Conservation (phyloP, 2,888 invertebrate species). For the Noctua comes region DNA sequence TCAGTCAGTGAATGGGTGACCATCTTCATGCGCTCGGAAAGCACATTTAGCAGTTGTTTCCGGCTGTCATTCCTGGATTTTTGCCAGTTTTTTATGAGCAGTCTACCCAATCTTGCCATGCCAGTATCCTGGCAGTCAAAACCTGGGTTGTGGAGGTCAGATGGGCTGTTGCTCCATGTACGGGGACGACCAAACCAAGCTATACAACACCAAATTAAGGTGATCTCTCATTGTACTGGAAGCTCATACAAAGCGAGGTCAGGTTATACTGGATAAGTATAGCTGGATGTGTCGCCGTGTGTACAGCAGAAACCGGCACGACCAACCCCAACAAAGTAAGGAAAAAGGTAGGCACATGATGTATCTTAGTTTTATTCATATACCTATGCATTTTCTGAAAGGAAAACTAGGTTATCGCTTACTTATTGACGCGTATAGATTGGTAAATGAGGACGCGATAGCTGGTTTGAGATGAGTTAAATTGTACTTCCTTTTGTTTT, state of each 20-base stretch:
- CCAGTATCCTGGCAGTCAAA: background rate
- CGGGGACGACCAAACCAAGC: no score
- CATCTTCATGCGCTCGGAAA: background rate
- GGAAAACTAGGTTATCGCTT: constrained; percentile 50
- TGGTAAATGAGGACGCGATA: constrained; percentile 22
- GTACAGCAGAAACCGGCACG: background rate
- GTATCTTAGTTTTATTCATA: background rate
- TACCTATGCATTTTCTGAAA: background rate
- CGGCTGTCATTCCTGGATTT: background rate
- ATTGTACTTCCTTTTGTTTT: background rate
- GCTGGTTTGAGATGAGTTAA: constrained; percentile 6
- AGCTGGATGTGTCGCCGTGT: no score
- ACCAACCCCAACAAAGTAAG: background rate
- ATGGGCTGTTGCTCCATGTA: background rate
- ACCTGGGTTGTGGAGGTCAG: background rate
- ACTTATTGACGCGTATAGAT: constrained; percentile 35
- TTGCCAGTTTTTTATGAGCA: background rate
- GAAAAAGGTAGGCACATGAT: background rate
- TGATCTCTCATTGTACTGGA: no score
- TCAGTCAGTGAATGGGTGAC: background rate
- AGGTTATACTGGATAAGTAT: no score
- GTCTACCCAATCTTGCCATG: background rate
- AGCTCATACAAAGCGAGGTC: no score
- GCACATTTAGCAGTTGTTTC: background rate
- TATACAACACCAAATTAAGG: no score